Evolutionary conservation across 2,113 vertebrate genomes (phyloP).

Genomic region (Antechinus flavipes): DNA sequence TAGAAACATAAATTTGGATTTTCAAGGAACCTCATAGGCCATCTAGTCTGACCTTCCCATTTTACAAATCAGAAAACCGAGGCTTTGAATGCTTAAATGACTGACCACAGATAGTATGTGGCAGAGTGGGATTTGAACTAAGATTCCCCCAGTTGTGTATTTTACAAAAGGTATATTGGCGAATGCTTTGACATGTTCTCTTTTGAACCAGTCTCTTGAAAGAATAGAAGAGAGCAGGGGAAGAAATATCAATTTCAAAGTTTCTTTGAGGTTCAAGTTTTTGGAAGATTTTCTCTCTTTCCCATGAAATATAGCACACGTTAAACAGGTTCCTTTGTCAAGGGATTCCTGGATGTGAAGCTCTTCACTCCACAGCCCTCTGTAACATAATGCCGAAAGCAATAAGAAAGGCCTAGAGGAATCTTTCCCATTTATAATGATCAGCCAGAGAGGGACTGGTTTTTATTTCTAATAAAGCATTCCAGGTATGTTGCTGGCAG

Average conservation of each 20-base stretch:
- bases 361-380: neutral
- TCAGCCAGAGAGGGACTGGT: neutral
- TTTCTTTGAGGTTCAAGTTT: neutral
- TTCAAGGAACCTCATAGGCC: neutral
- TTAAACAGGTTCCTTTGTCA: neutral
- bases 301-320: neutral
- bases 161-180: neutral
- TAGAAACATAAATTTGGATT: neutral
- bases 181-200: neutral
- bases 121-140: neutral
- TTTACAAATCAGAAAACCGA: neutral
- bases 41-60: neutral
- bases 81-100: neutral
- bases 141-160: neutral
- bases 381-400: neutral
- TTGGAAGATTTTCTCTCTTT: neutral
- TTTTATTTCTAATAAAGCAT: conserved; percentile 25
- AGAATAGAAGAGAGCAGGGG: neutral
- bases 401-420: conserved; percentile 10
- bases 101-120: neutral
- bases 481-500: conserved; percentile 66
- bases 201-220: neutral
- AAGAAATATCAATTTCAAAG: neutral
- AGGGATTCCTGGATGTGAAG: neutral
- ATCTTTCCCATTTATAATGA: neutral